A percentile compares a stretch with the other conserved stretches of the same genome.
Evolutionary conservation across 1,140 invertebrate species (phyloP).

Genomic region (Aphis gossypii): DNA sequence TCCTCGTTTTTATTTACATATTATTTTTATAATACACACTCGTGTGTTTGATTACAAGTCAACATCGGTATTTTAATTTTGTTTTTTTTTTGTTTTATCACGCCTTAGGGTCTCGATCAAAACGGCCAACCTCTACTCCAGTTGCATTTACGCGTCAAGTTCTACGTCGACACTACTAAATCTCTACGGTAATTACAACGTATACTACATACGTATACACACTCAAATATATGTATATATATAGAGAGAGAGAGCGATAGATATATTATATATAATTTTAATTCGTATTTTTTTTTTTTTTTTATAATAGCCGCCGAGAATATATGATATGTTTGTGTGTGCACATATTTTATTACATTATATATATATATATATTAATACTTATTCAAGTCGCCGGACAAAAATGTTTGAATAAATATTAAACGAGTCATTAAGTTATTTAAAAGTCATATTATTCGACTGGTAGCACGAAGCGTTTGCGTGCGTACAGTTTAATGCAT

Average conservation of each 20-base stretch:
- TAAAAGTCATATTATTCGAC: constrained; percentile 37
- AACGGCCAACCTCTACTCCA: constrained; percentile 87
- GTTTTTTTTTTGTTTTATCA: constrained; percentile 59
- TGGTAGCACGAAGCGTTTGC: constrained; percentile 11
- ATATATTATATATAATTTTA: neutral
- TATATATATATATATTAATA: neutral
- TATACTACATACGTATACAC: neutral
- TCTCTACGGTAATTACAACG: constrained; percentile 73
- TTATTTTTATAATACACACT: constrained; percentile 13
- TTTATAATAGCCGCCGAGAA: neutral
- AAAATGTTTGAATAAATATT: constrained; percentile 30
- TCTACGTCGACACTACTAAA: constrained; percentile 89
- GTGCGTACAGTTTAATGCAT: neutral
- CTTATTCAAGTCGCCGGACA: neutral
- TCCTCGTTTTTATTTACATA: neutral
- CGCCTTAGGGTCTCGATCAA: constrained; percentile 83
- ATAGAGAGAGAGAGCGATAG: neutral
- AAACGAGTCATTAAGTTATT: constrained; percentile 41
- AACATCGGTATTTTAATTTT: constrained; percentile 11
- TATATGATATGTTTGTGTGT: neutral
- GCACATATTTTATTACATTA: neutral
- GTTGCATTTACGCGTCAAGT: constrained; percentile 91
- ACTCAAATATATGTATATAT: neutral
- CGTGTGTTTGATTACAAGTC: neutral
- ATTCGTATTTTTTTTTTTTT: constrained; percentile 13